A percentile compares a stretch with the other conserved stretches of the same genome.
Conservation (phyloP, 2,113 vertebrate genomes). For the Sebastes fasciatus region DNA sequence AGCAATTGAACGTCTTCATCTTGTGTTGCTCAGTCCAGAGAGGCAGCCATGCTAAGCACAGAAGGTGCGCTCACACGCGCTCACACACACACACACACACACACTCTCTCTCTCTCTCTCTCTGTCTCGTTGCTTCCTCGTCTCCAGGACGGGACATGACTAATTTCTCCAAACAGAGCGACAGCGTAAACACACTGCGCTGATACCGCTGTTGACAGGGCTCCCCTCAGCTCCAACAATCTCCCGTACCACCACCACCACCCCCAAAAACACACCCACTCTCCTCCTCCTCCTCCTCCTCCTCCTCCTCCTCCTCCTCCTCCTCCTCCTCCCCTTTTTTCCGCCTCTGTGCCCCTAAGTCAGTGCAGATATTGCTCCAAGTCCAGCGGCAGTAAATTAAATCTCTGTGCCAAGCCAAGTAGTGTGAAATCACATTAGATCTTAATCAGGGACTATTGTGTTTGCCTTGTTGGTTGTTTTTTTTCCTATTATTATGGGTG, state of each 20-base stretch:
- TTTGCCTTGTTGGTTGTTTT: constrained; percentile 45
- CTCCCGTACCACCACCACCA: not conserved
- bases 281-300: not conserved
- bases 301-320: not conserved
- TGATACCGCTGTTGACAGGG: constrained; percentile 64
- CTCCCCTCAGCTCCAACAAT: constrained; percentile 47
- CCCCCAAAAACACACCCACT: constrained; percentile 15
- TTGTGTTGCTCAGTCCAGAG: constrained; percentile 31
- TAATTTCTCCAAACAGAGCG: constrained; percentile 70
- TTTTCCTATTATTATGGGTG: constrained; percentile 24
- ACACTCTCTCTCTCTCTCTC: not conserved
- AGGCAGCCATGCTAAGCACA: constrained; percentile 21
- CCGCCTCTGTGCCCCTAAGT: constrained; percentile 54
- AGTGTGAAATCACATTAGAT: constrained; percentile 82
- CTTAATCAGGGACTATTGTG: constrained; percentile 76
- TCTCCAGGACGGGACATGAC: constrained; percentile 60
- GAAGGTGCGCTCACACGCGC: not conserved
- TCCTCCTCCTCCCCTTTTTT: constrained; percentile 7
- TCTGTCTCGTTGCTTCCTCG: constrained; percentile 36
- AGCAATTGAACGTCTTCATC: constrained; percentile 45
- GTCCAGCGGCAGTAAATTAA: constrained; percentile 75
- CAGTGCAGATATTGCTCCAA: constrained; percentile 65
- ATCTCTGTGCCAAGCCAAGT: constrained; percentile 67
- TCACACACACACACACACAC: not conserved
- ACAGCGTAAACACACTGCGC: constrained; percentile 63